A percentile compares a stretch with the other conserved stretches of the same genome.
Conservation (phyloP, 92 coral and sea anemone genomes). For the Heteractis magnifica region DNA sequence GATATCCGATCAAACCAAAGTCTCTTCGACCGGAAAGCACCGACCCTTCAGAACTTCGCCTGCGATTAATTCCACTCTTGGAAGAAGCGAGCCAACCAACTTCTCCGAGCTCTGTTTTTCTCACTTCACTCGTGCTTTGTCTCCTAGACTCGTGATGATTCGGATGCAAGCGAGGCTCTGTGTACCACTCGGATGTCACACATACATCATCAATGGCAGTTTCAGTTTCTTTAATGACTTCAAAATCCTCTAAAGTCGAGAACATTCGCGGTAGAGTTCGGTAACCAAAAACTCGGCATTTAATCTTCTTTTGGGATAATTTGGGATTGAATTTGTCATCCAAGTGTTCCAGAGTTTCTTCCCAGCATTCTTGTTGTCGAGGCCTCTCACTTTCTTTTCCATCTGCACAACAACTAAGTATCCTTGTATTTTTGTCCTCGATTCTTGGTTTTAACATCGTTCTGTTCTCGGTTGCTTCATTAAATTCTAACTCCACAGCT, state of each 20-base stretch:
- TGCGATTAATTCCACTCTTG: conserved; percentile 2
- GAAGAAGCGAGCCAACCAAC: conserved; percentile 6
- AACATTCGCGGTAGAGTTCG: conserved; percentile 22
- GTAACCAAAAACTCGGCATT: conserved; percentile 6
- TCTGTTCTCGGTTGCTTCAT: neutral
- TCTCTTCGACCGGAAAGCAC: conserved; percentile 11
- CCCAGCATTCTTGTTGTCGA: neutral
- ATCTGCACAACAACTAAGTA: neutral
- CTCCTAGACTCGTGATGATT: conserved; percentile 1
- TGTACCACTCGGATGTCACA: neutral
- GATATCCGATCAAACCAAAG: conserved; percentile 6
- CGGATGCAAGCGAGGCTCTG: conserved; percentile 4
- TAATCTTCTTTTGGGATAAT: conserved; percentile 6
- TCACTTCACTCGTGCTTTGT: conserved; percentile 5
- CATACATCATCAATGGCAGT: conserved; percentile 13
- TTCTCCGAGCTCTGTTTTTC: neutral
- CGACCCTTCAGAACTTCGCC: conserved; percentile 17
- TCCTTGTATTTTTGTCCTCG: neutral
- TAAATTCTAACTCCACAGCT: conserved; percentile 5
- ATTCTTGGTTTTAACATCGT: conserved; percentile 13
- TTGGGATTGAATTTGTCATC: neutral
- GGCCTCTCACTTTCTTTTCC: neutral
- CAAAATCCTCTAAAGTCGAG: conserved; percentile 32
- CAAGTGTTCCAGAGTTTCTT: neutral
- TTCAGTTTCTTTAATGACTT: conserved; percentile 24